Evolutionary conservation across 1,140 invertebrate species (phyloP), one percentile per base, ranked within the genome.

Genomic region (Gryllus bimaculatus): DNA sequence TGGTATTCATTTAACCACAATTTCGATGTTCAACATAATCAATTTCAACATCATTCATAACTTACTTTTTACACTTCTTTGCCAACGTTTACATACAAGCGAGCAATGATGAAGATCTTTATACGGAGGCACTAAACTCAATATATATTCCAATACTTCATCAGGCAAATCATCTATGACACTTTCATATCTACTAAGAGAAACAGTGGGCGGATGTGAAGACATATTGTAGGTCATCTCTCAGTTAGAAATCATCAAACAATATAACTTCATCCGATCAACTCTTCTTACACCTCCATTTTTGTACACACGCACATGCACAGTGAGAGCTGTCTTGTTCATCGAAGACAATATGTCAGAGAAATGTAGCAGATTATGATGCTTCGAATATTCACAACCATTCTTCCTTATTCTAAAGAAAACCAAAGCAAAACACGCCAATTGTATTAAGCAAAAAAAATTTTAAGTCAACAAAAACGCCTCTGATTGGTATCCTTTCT

Each of bases 101-200:
- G 92, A 93, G 84, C 95, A 96, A 83, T 92, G 89, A 85, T 95
- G 91, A 79, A 98, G 87, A 88, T 97, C 95, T 85, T 92, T 91
- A 84, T 98, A 98, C 20, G 96, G 96, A 80, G 95, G 94, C 82
- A 98, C 87, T 84, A 95, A 90, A 81, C 92, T 91, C 80, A 98
- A 89, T 84, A 98, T 96, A 84, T 95, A 96, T 85, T 98, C 96
- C 78, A 98, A 86, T 76, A 98, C 91, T 90, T 98, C 95, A 86
- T 97, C 94, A 10, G 97, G 96, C 80, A 98, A 87, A 48, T 75
- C 74, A 76, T 76, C 78, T 48, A 79, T 15, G 15, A 73, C 47
- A 47, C 78, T 75, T 39, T 75, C 76, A 20, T 20, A 77, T 77
- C 20, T 77, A 47, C 47, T 77, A 20, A 77, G 48, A 7, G 76